Conservation (phyloP, 2,888 invertebrate genomes). For the Cybosia mesomella region DNA sequence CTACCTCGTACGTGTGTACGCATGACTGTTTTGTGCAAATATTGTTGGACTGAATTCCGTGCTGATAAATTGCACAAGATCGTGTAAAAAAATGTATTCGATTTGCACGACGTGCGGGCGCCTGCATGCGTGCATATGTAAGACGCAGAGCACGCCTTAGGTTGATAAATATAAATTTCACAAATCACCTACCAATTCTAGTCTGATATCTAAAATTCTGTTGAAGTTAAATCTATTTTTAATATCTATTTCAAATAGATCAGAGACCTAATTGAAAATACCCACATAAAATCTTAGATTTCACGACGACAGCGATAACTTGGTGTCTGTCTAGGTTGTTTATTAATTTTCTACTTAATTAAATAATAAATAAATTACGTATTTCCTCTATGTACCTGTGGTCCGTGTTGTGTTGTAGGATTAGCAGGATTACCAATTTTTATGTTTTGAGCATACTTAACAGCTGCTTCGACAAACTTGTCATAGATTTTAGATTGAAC, state of each 20-base stretch:
- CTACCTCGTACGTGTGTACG: too few relatives aligned
- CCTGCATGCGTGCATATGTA: too few relatives aligned
- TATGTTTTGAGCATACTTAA: constrained; percentile 87
- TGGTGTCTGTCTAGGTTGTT: background rate
- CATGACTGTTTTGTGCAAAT: too few relatives aligned
- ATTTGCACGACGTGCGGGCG: too few relatives aligned
- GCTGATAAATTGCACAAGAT: too few relatives aligned
- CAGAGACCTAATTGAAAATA: background rate
- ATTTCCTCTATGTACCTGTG: constrained; percentile 10
- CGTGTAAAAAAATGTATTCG: too few relatives aligned
- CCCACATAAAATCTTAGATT: background rate
- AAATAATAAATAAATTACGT: background rate
- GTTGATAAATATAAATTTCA: background rate
- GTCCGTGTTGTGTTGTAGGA: constrained; percentile 58
- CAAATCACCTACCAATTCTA: background rate
- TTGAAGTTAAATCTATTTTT: background rate
- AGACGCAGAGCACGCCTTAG: too few relatives aligned
- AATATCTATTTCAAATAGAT: background rate
- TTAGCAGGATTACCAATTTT: constrained; percentile 92
- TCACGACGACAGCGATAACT: background rate
- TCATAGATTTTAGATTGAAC: constrained; percentile 88
- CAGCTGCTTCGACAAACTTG: constrained; percentile 91
- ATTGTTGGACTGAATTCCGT: too few relatives aligned
- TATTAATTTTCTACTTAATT: background rate
- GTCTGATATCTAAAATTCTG: background rate